These are phyloP conservation scores for Empidonax traillii DNA, from an alignment of 2,113 vertebrate species.

Conservation along the genomic window DNA sequence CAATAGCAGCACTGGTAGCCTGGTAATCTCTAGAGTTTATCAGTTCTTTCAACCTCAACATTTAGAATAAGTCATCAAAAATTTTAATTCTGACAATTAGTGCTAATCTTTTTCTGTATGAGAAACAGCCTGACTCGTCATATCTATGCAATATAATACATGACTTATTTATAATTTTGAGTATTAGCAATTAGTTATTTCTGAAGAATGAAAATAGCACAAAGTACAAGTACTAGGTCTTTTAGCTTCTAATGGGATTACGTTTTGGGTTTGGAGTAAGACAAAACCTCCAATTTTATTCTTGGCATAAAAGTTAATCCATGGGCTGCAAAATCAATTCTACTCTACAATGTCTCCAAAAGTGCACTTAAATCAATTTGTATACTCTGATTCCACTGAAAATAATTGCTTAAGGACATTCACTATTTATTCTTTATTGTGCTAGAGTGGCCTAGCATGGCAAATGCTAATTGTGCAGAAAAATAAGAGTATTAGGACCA, in stretches of 20 bases:
- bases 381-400: constrained; percentile 39
- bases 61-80: not conserved
- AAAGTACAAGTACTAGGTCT: not conserved
- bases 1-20: not conserved
- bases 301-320: constrained; percentile 66
- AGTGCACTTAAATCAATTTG: constrained; percentile 76
- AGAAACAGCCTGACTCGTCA: not conserved
- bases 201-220: not conserved
- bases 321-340: constrained; percentile 65
- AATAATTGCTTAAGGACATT: constrained; percentile 53
- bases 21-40: not conserved
- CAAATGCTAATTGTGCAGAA: constrained; percentile 33
- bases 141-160: not conserved
- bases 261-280: constrained; percentile 48
- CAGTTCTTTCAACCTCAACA: not conserved
- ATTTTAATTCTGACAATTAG: not conserved
- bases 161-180: not conserved
- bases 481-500: constrained; percentile 41
- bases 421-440: not conserved
- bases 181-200: not conserved
- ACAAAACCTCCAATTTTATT: not conserved
- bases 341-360: constrained; percentile 61
- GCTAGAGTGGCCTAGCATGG: not conserved
- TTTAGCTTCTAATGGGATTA: constrained; percentile 32
- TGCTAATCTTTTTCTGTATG: not conserved